Conservation (phyloP, 2,888 invertebrate species). For the Iphiclides podalirius region DNA sequence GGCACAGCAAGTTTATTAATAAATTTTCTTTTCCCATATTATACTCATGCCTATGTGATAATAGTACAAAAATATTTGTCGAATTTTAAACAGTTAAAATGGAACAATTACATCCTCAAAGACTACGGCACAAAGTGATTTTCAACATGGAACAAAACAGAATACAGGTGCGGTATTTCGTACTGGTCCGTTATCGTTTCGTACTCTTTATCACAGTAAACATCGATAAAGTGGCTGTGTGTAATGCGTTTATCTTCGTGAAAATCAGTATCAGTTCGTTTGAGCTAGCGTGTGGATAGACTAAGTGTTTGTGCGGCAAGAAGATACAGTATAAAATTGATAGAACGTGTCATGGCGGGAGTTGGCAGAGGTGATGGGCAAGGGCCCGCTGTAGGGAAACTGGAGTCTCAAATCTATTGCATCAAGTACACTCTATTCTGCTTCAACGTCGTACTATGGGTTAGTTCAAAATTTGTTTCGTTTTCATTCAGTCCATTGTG, state of each 20-base stretch:
- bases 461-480: no score
- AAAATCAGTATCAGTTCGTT: slow-evolving; percentile 56
- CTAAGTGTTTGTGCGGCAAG: slow-evolving; percentile 32
- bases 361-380: slow-evolving; percentile 74
- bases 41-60: no score
- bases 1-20: no score
- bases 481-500: no score
- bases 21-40: no score
- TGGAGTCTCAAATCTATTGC: slow-evolving; percentile 88
- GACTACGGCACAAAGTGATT: no score
- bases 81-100: no score
- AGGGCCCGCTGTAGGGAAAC: slow-evolving; percentile 76
- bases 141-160: slow-evolving; percentile 28
- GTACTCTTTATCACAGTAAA: slow-evolving; percentile 68
- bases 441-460: slow-evolving; percentile 89
- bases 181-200: slow-evolving; percentile 51
- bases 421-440: slow-evolving; percentile 91
- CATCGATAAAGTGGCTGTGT: slow-evolving; percentile 69
- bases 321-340: slow-evolving; percentile 38
- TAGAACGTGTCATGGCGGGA: slow-evolving; percentile 75
- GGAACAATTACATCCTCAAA: no score
- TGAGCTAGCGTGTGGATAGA: slow-evolving; percentile 48
- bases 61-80: no score
- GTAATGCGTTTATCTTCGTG: slow-evolving; percentile 53
- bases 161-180: slow-evolving; percentile 70